Evolutionary conservation across 92 coral and sea anemone genomes (phyloP), one percentile per base, ranked within the genome.

Genomic region (Parazoanthus atlanticus): DNA sequence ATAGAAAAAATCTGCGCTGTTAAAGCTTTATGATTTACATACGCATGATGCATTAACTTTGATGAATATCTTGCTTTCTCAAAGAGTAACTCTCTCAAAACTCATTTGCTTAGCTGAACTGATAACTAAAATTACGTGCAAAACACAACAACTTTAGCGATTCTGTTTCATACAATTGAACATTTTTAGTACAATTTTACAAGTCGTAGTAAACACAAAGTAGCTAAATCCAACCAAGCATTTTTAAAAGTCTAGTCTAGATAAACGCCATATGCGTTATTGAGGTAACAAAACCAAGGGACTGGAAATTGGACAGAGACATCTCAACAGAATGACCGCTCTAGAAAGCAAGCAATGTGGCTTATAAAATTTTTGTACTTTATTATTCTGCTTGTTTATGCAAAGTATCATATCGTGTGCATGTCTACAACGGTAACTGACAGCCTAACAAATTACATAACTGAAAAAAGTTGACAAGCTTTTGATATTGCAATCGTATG

Each of bases 31-130:
- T 75, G 28, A 19, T 19, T 40, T 33, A 25, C 79, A 17, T 23
- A 33, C 3, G 43, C 47, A 75, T 36, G 29, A 75, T 34, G n/a
- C 28, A 75, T 75, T 75, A 75, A 9, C 43, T 6, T 10, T 36
- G 79, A 75, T 36, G 43, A 75, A 34, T 75, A 75, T 75, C 49
- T 75, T 4, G 26, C 79, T 75, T 36, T 75, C 79, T 75, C 52
- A 75, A 75, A 75, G 79, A 21, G 28, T 23, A 31, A 2, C 79
- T 75, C 16, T 75, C 52, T 75, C 28, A 21, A 3, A 19, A 41
- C n/a, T 8, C 25, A 74, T 36, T 41, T 75, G 26, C 31, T 36
- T 33, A 36, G 43, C 47, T 75, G 79, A 33, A 3, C 79, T 75
- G 77, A 73, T 36, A 75, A 36, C 52, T 75, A 34, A 17, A 21